These are phyloP conservation scores for Martes flavigula DNA, from an alignment of 2,797 vertebrate species.

Conservation along the genomic window DNA sequence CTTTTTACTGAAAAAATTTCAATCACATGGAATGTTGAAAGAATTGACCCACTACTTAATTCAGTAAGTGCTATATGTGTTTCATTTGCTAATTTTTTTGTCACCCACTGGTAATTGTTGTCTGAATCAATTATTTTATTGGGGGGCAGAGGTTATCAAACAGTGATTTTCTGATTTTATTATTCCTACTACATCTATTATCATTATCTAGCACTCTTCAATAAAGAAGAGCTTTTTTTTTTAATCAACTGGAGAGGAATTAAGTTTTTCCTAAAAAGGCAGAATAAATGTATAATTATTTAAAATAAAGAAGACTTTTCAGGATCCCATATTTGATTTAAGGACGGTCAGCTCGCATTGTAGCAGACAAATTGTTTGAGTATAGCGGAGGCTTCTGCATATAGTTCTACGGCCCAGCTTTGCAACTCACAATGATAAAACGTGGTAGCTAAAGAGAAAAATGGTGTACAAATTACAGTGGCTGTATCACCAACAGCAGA, in stretches of 20 bases:
- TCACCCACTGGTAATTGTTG: not conserved
- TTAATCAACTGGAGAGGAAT: not conserved
- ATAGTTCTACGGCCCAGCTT: not conserved
- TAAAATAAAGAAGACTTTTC: not conserved
- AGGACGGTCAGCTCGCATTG: not conserved
- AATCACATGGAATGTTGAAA: not conserved
- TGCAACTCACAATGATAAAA: not conserved
- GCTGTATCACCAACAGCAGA: not conserved
- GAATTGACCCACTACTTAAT: not conserved
- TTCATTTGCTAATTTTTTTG: not conserved
- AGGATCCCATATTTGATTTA: not conserved
- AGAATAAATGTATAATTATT: not conserved
- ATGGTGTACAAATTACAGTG: not conserved
- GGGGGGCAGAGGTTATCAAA: not conserved
- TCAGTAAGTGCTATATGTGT: not conserved
- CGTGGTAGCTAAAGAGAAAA: not conserved
- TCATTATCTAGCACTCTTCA: not conserved
- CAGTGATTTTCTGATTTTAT: not conserved
- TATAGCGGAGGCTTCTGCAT: not conserved
- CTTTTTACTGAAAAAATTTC: not conserved
- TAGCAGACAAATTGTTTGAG: not conserved
- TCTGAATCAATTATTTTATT: not conserved
- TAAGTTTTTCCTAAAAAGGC: not conserved
- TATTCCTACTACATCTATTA: not conserved
- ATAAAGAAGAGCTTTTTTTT: not conserved